Percentiles rank a stretch among this genome's conserved stretches.
These are phyloP conservation scores for Acanthisitta chloris DNA, from an alignment of 2,113 vertebrate genomes.

Conservation along the genomic window DNA sequence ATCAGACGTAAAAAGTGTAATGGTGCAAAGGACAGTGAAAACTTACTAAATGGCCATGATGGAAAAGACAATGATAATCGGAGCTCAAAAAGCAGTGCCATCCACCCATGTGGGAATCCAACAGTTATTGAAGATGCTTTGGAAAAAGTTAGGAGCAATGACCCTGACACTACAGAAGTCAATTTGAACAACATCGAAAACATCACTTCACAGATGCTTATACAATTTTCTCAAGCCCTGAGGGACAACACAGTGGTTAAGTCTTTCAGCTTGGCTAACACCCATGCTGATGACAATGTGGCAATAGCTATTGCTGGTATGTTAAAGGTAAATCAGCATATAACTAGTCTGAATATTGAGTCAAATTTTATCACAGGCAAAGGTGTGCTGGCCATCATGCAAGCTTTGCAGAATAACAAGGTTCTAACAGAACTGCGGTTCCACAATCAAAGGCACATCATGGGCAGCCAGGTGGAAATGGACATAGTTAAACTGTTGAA, in stretches of 20 bases:
- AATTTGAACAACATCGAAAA: slow-evolving; percentile 98
- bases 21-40: slow-evolving; percentile 28
- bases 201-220: slow-evolving; percentile 85
- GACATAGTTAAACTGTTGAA: slow-evolving; percentile 91
- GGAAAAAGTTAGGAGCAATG: slow-evolving; percentile 82
- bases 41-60: slow-evolving; percentile 68
- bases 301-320: slow-evolving; percentile 88
- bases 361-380: slow-evolving; percentile 95
- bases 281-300: slow-evolving; percentile 85
- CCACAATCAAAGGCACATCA: slow-evolving; percentile 97
- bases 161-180: slow-evolving; percentile 85
- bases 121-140: slow-evolving; percentile 90
- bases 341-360: slow-evolving; percentile 90
- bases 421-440: slow-evolving; percentile 92
- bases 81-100: slow-evolving; percentile 44
- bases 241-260: slow-evolving; percentile 84
- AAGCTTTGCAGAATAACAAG: slow-evolving; percentile 84
- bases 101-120: slow-evolving; percentile 84
- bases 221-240: slow-evolving; percentile 88
- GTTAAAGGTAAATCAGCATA: slow-evolving; percentile 85
- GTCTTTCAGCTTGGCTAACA: slow-evolving; percentile 90
- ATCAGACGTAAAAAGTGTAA: slow-evolving; percentile 60
- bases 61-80: slow-evolving; percentile 65
- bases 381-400: slow-evolving; percentile 89
- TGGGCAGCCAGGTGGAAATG: slow-evolving; percentile 97